A percentile compares a stretch with the other conserved stretches of the same genome.
Conservation (phyloP, 2,797 vertebrate species). For the Gymnopithys bicolor region DNA sequence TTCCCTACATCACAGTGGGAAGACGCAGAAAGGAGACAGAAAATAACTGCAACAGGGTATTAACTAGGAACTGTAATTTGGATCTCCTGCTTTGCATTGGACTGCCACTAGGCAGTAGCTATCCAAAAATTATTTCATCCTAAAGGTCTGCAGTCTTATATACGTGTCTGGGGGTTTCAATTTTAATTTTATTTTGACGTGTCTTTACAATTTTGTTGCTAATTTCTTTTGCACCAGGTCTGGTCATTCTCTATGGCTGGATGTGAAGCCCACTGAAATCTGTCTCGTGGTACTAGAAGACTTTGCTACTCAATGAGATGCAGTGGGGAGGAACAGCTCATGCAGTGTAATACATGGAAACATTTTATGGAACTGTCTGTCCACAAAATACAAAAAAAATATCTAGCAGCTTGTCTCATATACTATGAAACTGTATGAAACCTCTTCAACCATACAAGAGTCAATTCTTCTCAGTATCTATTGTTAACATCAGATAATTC, state of each 20-base stretch:
- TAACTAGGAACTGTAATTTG: neutral
- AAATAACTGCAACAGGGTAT: neutral
- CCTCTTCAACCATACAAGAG: neutral
- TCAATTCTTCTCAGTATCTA: neutral
- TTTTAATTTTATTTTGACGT: neutral
- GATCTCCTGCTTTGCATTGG: neutral
- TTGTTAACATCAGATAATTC: neutral
- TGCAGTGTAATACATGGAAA: neutral
- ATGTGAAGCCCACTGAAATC: neutral
- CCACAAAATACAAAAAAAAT: neutral
- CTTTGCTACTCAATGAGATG: neutral
- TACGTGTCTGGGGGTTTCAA: neutral
- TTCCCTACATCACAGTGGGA: neutral
- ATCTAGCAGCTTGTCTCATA: neutral
- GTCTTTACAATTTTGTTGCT: neutral
- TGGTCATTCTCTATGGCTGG: neutral
- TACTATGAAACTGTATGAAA: neutral
- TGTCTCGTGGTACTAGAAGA: neutral
- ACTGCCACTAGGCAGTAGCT: neutral
- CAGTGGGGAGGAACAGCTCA: neutral
- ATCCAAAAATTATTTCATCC: neutral
- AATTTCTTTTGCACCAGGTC: neutral
- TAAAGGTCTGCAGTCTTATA: rapidly evolving
- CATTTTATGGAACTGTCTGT: neutral
- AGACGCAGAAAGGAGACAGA: neutral